Evolutionary conservation across 1,140 invertebrate genomes (phyloP).

Genomic region (Plutomurus gul): DNA sequence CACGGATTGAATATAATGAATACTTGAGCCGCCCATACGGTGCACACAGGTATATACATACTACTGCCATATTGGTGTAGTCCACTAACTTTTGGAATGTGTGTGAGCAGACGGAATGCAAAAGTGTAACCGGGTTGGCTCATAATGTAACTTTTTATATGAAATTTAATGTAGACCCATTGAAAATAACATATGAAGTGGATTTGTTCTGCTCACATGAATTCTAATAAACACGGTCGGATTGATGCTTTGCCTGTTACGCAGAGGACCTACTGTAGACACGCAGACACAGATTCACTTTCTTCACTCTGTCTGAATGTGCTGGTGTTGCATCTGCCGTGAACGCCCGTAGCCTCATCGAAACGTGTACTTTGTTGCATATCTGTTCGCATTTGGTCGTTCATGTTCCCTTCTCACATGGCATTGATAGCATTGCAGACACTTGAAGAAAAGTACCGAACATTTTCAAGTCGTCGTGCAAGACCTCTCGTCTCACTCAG

Average conservation of each 20-base stretch:
- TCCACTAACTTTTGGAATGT: neutral
- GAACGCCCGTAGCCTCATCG: no score
- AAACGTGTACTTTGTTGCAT: no score
- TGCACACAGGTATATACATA: no score
- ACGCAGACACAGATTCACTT: neutral
- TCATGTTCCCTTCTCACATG: no score
- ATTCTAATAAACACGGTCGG: neutral
- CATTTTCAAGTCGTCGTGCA: no score
- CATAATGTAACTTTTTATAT: neutral
- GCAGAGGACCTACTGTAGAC: neutral
- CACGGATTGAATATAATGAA: neutral
- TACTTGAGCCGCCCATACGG: neutral
- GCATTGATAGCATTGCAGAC: no score
- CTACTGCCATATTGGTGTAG: neutral
- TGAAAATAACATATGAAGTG: conserved; percentile 11
- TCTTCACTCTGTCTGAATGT: no score
- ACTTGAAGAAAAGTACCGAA: no score
- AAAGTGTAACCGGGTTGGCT: neutral
- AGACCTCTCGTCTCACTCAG: no score
- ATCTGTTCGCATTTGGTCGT: no score
- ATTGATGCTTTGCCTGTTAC: neutral
- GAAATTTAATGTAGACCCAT: neutral
- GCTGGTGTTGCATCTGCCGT: no score
- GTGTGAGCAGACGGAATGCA: neutral
- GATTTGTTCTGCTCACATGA: neutral